phyloP scores from a whole-genome alignment of 2,888 invertebrate species.

The Sinopyrophorus schimmeli region DNA sequence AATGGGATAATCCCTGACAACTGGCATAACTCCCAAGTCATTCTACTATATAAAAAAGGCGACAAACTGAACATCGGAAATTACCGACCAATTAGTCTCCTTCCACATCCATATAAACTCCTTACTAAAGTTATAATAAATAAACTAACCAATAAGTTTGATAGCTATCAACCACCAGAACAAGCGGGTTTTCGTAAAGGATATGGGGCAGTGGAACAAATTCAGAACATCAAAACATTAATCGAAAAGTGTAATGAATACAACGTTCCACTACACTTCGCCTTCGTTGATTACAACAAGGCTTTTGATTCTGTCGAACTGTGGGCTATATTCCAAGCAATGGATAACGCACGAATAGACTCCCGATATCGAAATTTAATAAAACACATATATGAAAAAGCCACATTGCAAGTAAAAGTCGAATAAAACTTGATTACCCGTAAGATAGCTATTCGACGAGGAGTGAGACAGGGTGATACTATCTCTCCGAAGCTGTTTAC shows the following conservation, averaged over 20 bases:
- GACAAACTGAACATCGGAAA: neutral
- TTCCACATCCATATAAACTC: constrained; percentile 1
- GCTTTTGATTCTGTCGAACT: constrained; percentile 31
- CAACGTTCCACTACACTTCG: constrained; percentile 25
- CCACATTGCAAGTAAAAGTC: no score
- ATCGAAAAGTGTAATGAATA: constrained; percentile 26
- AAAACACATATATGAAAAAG: no score
- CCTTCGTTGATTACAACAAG: constrained; percentile 32
- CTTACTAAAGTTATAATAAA: neutral
- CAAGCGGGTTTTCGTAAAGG: constrained; percentile 29
- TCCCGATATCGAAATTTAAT: no score
- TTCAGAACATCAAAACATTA: constrained; percentile 23
- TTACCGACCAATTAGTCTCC: constrained; percentile 4
- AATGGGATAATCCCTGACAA: neutral
- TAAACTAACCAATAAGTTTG: constrained; percentile 1
- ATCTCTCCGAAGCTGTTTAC: no score
- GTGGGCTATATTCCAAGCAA: constrained; percentile 29
- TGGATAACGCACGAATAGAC: constrained; percentile 20
- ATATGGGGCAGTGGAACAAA: constrained; percentile 22
- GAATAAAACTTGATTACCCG: no score
- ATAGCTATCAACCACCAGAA: constrained; percentile 24
- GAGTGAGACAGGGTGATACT: no score
- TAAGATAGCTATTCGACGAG: no score
- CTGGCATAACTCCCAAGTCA: neutral
- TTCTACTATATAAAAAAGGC: neutral